Conservation (phyloP, 2,888 invertebrate species). For the Hylaea fasciaria region DNA sequence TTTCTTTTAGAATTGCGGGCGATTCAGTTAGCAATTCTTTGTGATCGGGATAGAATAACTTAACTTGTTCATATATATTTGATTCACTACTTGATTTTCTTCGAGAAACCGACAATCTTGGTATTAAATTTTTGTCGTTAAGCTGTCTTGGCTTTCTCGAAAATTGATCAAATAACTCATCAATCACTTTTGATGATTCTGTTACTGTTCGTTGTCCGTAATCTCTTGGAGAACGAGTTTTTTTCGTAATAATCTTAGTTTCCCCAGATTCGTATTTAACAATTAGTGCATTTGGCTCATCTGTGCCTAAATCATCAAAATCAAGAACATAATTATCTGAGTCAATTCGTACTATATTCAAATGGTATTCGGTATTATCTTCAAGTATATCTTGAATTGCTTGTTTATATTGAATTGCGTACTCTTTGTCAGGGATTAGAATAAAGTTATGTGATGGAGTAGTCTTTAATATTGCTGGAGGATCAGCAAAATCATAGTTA, state of each 20-base stretch:
- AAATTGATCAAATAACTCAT: constrained; percentile 46
- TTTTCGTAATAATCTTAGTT: constrained; percentile 53
- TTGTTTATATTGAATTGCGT: constrained; percentile 55
- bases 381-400: constrained; percentile 47
- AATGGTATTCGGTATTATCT: constrained; percentile 46
- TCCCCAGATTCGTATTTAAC: constrained; percentile 58
- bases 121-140: neutral
- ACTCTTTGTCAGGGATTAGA: constrained; percentile 69
- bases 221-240: too few species aligned
- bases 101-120: constrained; percentile 3
- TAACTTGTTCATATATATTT: constrained; percentile 50
- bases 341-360: constrained; percentile 52
- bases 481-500: constrained; percentile 40
- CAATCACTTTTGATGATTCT: constrained; percentile 41
- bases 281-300: constrained; percentile 53
- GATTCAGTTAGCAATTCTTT: constrained; percentile 42
- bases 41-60: constrained; percentile 43
- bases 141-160: constrained; percentile 33
- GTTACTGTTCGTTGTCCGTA: neutral
- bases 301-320: constrained; percentile 44
- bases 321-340: constrained; percentile 57
- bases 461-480: constrained; percentile 55
- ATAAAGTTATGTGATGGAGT: constrained; percentile 62
- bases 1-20: constrained; percentile 51
- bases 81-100: constrained; percentile 57